Evolutionary conservation across 2,888 invertebrate genomes (phyloP).

Genomic region (Thyatira batis): DNA sequence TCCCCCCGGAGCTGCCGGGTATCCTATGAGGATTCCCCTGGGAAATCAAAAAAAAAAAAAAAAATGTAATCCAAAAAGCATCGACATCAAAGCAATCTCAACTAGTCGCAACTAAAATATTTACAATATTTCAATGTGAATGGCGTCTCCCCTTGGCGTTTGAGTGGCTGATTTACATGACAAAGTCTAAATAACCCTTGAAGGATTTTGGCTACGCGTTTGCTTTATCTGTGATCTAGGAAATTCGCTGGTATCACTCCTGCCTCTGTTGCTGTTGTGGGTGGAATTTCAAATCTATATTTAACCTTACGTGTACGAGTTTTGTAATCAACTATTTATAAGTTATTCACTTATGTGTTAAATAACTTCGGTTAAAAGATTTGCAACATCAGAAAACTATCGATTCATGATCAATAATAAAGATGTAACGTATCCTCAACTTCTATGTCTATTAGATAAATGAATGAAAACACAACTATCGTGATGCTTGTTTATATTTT

Average conservation of each 20-base stretch:
- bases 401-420: too few species aligned
- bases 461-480: not conserved
- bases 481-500: not conserved
- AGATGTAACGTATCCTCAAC: not conserved
- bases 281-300: not conserved
- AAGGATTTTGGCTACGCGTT: conserved; percentile 56
- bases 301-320: not conserved
- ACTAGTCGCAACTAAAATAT: conserved; percentile 57
- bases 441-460: not conserved
- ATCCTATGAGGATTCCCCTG: too few species aligned
- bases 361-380: too few species aligned
- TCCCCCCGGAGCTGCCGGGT: too few species aligned
- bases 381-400: too few species aligned
- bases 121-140: conserved; percentile 69
- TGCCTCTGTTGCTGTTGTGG: not conserved
- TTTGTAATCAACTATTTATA: too few species aligned
- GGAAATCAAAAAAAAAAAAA: too few species aligned
- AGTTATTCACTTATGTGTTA: too few species aligned
- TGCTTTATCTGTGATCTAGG: conserved; percentile 21
- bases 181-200: conserved; percentile 68
- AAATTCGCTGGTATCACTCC: conserved; percentile 31
- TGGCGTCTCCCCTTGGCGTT: conserved; percentile 51
- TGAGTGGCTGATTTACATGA: conserved; percentile 74
- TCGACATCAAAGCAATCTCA: conserved; percentile 31
- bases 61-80: conserved; percentile 26